Percentiles rank a stretch among this genome's conserved stretches.
phyloP scores from a whole-genome alignment of 2,888 invertebrate genomes.

The Tachystola acroxantha region DNA sequence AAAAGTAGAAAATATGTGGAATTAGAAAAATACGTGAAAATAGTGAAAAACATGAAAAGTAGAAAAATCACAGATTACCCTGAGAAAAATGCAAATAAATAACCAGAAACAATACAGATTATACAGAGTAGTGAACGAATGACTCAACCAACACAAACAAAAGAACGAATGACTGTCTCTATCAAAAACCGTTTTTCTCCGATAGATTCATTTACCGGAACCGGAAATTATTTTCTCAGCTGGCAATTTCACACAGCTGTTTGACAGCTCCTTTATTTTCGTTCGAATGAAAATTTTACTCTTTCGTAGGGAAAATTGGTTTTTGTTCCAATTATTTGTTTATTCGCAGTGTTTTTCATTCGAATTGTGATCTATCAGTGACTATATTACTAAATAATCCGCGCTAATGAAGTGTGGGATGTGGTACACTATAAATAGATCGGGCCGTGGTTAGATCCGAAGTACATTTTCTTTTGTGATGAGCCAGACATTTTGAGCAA shows the following conservation, averaged over 20 bases:
- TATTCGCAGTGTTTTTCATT: slow-evolving; percentile 24
- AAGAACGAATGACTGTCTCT: too few relatives aligned
- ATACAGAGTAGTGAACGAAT: too few relatives aligned
- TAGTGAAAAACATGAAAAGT: too few relatives aligned
- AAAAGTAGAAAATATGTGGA: too few relatives aligned
- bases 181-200: too few relatives aligned
- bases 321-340: slow-evolving; percentile 40
- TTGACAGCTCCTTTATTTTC: slow-evolving; percentile 66
- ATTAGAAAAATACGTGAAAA: too few relatives aligned
- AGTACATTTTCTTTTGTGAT: slow-evolving; percentile 43
- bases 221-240: too few relatives aligned
- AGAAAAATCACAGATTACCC: too few relatives aligned
- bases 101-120: too few relatives aligned
- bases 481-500: slow-evolving; percentile 51
- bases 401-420: slow-evolving; percentile 36
- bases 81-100: too few relatives aligned
- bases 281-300: slow-evolving; percentile 45
- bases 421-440: slow-evolving; percentile 33
- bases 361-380: slow-evolving; percentile 18
- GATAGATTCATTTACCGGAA: too few relatives aligned
- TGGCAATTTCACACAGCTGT: slow-evolving; percentile 34
- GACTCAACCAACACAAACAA: too few relatives aligned
- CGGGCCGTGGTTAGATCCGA: slow-evolving; percentile 38
- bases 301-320: slow-evolving; percentile 32
- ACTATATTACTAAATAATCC: slow-evolving; percentile 5